Percentiles rank a stretch among this genome's conserved stretches.
Evolutionary conservation across 2,113 vertebrate genomes (phyloP).

Genomic region (Perca fluviatilis): DNA sequence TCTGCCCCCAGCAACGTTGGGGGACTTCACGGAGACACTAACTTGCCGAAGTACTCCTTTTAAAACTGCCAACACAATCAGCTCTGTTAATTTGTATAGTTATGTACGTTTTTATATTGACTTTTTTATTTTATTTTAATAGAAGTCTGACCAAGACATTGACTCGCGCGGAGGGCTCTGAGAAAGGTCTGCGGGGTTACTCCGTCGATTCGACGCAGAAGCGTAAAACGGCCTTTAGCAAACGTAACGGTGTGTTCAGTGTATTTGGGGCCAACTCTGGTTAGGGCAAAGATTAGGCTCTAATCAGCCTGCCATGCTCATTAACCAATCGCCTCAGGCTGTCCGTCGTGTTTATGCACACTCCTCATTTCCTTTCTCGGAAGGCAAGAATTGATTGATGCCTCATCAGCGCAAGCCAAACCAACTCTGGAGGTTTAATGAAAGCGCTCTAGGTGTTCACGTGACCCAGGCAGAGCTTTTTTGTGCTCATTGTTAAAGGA

Average conservation of each 20-base stretch:
- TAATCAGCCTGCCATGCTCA: neutral
- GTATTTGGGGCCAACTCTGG: neutral
- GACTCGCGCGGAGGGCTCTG: neutral
- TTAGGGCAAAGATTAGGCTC: neutral
- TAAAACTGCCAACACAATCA: neutral
- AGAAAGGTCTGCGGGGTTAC: too few relatives aligned
- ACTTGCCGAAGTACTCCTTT: neutral
- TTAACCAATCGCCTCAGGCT: neutral
- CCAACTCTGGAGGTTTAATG: neutral
- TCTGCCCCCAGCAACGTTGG: neutral
- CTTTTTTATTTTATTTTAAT: neutral
- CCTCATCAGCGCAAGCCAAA: constrained; percentile 8
- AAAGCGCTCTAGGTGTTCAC: neutral
- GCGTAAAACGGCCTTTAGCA: neutral
- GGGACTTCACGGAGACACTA: neutral
- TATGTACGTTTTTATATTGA: neutral
- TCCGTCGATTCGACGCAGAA: too few relatives aligned
- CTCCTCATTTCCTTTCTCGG: constrained; percentile 13
- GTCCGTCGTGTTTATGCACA: neutral
- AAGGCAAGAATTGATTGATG: neutral
- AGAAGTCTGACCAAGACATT: neutral
- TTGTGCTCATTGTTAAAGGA: neutral
- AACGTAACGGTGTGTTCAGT: neutral
- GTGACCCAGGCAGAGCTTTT: neutral
- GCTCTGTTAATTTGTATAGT: neutral